phyloP scores from a whole-genome alignment of 2,113 vertebrate species.

The Edolisoma coerulescens region DNA sequence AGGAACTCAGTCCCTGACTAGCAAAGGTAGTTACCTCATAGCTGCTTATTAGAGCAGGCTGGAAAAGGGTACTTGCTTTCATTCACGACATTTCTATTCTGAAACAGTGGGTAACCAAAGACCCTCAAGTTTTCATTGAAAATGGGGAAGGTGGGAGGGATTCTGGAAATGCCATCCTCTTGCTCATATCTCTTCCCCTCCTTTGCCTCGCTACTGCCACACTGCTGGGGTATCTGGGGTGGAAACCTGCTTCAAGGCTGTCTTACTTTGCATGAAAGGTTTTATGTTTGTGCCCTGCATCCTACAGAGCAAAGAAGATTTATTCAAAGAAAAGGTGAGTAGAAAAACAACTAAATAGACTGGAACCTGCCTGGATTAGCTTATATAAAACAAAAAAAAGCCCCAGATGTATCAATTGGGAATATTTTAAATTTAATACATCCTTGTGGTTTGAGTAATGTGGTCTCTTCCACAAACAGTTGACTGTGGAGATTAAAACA shows the following conservation, averaged over 20 bases:
- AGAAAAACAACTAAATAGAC: neutral
- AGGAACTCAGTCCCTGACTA: neutral
- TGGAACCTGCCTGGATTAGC: neutral
- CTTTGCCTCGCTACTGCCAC: neutral
- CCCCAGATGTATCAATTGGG: rapidly evolving
- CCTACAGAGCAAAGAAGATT: neutral
- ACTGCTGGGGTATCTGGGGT: neutral
- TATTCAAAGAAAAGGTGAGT: neutral
- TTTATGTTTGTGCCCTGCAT: neutral
- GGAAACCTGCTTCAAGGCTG: neutral
- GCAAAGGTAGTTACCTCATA: neutral
- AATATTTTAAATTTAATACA: neutral
- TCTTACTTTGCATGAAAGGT: neutral
- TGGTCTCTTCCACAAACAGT: neutral
- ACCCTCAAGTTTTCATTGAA: neutral
- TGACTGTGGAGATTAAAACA: neutral
- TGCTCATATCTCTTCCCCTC: neutral
- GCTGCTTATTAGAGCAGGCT: neutral
- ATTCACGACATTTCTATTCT: neutral
- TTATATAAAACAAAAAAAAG: neutral
- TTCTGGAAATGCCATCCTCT: neutral
- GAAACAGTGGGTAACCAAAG: neutral
- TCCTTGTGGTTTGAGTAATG: neutral
- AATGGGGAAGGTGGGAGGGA: neutral
- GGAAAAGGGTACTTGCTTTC: neutral